Evolutionary conservation across 2,113 vertebrate species (phyloP).

Genomic region (Actenoides lindsayi): DNA sequence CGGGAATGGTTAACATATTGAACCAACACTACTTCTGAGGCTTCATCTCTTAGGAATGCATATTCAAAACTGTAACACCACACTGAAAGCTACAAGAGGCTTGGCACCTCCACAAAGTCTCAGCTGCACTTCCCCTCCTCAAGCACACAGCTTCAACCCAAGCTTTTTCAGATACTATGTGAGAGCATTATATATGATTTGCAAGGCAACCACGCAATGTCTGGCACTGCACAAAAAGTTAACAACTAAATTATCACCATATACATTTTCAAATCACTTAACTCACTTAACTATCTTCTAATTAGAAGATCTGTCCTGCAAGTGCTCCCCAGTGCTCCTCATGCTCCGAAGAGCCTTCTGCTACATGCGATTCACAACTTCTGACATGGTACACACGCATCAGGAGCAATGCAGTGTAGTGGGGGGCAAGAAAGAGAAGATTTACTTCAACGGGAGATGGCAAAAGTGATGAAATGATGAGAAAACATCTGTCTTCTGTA

Average conservation of each 20-base stretch:
- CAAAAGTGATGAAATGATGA: neutral
- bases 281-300: neutral
- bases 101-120: neutral
- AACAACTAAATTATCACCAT: neutral
- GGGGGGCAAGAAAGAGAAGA: neutral
- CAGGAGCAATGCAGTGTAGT: neutral
- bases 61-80: neutral
- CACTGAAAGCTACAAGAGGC: neutral
- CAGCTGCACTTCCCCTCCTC: neutral
- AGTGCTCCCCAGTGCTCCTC: neutral
- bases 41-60: accelerated
- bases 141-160: neutral
- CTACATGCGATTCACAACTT: neutral
- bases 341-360: neutral
- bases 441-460: neutral
- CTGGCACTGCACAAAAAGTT: neutral
- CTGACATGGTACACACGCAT: neutral
- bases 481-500: neutral
- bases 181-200: accelerated
- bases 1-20: neutral
- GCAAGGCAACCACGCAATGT: neutral
- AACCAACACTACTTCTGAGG: neutral
- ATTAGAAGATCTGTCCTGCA: neutral
- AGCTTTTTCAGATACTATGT: neutral
- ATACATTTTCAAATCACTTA: neutral